phyloP scores from a whole-genome alignment of 2,888 invertebrate species.

The Dasysyrphus tricinctus region DNA sequence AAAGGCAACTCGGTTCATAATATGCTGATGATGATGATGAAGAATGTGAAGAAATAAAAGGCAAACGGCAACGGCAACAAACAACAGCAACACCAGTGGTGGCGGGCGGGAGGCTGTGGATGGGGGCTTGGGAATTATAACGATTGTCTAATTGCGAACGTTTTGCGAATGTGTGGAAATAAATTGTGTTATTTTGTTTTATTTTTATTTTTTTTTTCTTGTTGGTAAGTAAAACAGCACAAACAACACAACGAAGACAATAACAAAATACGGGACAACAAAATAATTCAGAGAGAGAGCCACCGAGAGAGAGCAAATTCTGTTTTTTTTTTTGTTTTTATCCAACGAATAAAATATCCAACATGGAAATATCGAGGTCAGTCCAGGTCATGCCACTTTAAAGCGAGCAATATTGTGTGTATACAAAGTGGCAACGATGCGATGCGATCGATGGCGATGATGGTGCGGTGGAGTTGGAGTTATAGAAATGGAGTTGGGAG shows the following conservation, averaged over 20 bases:
- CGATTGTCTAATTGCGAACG: slow-evolving; percentile 75
- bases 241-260: slow-evolving; percentile 45
- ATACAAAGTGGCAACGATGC: slow-evolving; percentile 40
- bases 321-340: slow-evolving; percentile 39
- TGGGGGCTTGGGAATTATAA: slow-evolving; percentile 61
- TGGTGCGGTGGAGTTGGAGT: slow-evolving; percentile 12
- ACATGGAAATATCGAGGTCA: slow-evolving; percentile 75
- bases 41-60: slow-evolving; percentile 60
- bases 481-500: neutral
- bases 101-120: slow-evolving; percentile 7
- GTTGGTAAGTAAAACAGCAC: slow-evolving; percentile 44
- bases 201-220: slow-evolving; percentile 3
- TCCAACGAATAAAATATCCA: slow-evolving; percentile 69
- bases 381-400: slow-evolving; percentile 75
- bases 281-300: slow-evolving; percentile 1
- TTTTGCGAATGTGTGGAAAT: slow-evolving; percentile 72
- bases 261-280: slow-evolving; percentile 36
- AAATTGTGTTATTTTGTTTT: slow-evolving; percentile 60
- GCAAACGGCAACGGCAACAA: slow-evolving; percentile 32
- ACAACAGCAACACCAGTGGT: slow-evolving; percentile 27
- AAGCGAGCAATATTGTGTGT: slow-evolving; percentile 64
- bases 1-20: slow-evolving; percentile 28
- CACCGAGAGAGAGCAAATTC: slow-evolving; percentile 22
- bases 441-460: slow-evolving; percentile 37
- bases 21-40: slow-evolving; percentile 46